Base-by-base conservation (phyloP, 2,113 vertebrate species). In the Rhinolophus sinicus region DNA sequence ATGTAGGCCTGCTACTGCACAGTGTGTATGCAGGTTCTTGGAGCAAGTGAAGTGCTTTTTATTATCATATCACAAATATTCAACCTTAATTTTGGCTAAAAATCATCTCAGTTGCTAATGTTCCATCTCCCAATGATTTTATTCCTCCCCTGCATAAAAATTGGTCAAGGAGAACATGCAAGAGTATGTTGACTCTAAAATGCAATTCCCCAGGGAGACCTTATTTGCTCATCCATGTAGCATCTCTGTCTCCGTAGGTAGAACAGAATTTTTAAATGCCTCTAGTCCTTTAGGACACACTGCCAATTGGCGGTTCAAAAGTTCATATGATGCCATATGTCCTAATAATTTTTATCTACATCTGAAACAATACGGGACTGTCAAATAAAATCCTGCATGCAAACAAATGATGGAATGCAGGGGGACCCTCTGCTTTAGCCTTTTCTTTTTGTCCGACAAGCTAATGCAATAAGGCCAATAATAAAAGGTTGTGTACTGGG, bases 381-480 rank as follows among this genome's bases (percentile, higher is more conserved):
- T 98, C 98, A 98, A 97, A 98, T 97, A 98, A 99, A 99, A 99
- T 99, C 98, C 98, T 97, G 82, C 98, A 98, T 90, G 97, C 98
- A 99, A 98, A 98, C 97, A 95, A 98, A 99, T 99, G 99, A 99
- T 98, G 98, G 98, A 99, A 99, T 98, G 98, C 99, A 99, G 99
- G 98, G 98, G 98, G 97, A 98, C 98, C 98, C 98, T 98, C 96
- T 98, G 97, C 98, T 98, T 98, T 98, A 98, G 98, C 98, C 98
- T 99, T 98, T 99, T 98, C 98, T 99, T 98, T 99, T 98, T 98
- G 99, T 99, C 98, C 98, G 98, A 98, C 98, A 98, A 98, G 98
- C 99, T 99, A 99, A 99, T 99, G 98, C 98, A 98, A 99, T 99
- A 98, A 99, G 98, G 98, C 98, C 99, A 98, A 99, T 98, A 99